Percentiles rank a stretch among this genome's conserved stretches.
Conservation (phyloP, 2,888 invertebrate genomes). For the Polydrusus tereticollis region DNA sequence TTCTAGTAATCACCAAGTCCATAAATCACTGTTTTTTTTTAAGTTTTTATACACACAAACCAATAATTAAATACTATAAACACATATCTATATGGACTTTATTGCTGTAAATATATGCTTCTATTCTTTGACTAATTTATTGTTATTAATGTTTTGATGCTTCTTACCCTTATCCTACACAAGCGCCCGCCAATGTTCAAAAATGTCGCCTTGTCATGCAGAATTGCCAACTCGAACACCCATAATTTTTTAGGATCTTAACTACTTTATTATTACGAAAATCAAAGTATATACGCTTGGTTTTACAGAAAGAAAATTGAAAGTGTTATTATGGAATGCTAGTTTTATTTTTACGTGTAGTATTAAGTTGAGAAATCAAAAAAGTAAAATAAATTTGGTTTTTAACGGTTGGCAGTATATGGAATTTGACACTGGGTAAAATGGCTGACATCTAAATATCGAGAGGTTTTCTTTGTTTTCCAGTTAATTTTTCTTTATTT, state of each 20-base stretch:
- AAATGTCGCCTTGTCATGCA: constrained; percentile 38
- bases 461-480: constrained; percentile 68
- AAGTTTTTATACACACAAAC: not conserved
- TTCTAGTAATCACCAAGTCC: too few relatives aligned
- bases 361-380: not conserved
- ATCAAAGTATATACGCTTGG: not conserved
- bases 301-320: not conserved
- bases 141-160: not conserved
- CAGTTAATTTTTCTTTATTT: constrained; percentile 64
- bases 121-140: not conserved
- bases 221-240: constrained; percentile 1
- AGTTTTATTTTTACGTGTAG: not conserved
- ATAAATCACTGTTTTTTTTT: too few relatives aligned
- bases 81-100: not conserved
- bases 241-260: not conserved
- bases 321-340: not conserved
- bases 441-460: constrained; percentile 67
- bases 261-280: not conserved
- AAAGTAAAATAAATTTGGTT: constrained; percentile 1
- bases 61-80: too few relatives aligned
- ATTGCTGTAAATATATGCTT: not conserved
- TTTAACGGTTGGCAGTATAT: constrained; percentile 48
- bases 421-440: constrained; percentile 68
- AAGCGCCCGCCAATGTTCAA: constrained; percentile 19
- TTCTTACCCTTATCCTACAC: not conserved